These are phyloP conservation scores for Periplaneta americana DNA, from an alignment of 1,140 invertebrate genomes.

Conservation along the genomic window DNA sequence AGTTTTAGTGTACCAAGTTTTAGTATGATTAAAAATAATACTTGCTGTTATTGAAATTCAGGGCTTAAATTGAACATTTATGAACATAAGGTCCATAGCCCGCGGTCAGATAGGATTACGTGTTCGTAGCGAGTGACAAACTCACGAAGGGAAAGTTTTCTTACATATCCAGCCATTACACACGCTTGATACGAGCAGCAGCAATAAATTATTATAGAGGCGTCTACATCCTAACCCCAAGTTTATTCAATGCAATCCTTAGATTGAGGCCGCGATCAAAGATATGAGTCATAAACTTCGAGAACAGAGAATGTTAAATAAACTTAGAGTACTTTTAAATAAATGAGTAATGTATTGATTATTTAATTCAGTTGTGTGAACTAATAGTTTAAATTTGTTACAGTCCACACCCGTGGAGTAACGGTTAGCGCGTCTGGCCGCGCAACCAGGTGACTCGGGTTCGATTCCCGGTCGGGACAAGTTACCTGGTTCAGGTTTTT, in stretches of 20 bases:
- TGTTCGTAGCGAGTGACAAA: constrained; percentile 1
- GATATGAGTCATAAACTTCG: neutral
- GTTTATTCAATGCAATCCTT: neutral
- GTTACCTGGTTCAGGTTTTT: no score
- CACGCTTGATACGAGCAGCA: neutral
- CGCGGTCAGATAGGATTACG: neutral
- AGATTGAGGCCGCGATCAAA: no score
- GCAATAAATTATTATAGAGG: constrained; percentile 6
- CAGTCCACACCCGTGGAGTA: no score
- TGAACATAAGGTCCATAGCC: neutral
- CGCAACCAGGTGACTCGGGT: no score
- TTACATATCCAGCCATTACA: neutral
- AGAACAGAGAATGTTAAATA: no score
- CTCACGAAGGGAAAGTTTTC: constrained; percentile 14
- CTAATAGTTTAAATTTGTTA: no score
- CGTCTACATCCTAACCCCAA: neutral
- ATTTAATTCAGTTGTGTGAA: no score
- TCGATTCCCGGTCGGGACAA: no score
- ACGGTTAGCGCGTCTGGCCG: no score
- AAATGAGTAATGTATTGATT: no score
- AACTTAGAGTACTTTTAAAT: no score
- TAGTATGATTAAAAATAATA: neutral
- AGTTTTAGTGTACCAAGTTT: neutral
- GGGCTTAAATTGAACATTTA: neutral
- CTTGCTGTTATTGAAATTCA: neutral